Base-by-base conservation (phyloP, 1,140 invertebrate genomes). In the Hormaphis cornu region DNA sequence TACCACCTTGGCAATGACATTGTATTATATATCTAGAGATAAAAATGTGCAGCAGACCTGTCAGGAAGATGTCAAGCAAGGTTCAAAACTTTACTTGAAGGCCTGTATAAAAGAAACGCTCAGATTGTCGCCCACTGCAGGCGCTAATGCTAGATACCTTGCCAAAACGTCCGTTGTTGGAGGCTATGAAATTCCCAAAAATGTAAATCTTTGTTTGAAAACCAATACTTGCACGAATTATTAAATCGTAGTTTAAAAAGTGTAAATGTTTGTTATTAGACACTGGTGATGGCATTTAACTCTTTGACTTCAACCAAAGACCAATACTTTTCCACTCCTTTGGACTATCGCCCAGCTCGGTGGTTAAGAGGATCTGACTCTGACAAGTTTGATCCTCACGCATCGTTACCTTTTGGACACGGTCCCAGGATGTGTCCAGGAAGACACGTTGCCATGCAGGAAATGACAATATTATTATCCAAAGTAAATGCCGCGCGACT, bases 31-130 rank as follows among this genome's bases (percentile, higher is more conserved):
- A 18, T 83, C 87, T 3, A 78, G 72, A 18, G 84, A 87, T 78
- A 83, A 72, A 74, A 73, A 1, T 72, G 82, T 18, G 70, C 46
- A 76, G 9, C 79, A 81, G 74, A 71, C 77, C 70, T 77, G 79
- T 6, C 73, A 75, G 0, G 73, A 87, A 16, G 85, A 82, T 26
- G 76, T 77, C 2, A 77, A 85, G 5, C 77, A 76, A 14, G 75
- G 88, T 37, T 77, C 79, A 30, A 76, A 82, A 50, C 12, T 8
- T 18, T 66, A 61, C 40, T 76, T 87, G 2, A 85, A 83, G 76
- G 85, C 84, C 6, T 87, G 85, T 75, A 77, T 89, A 3, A 87
- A 86, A 72, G 86, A 89, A 80, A 80, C 83, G 2, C 80, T 87
- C 37, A 78, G 86, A 79, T 77, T 82, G 59, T 77, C 75, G 59